Conservation (phyloP, 2,113 vertebrate genomes). For the Myotis brandtii region DNA sequence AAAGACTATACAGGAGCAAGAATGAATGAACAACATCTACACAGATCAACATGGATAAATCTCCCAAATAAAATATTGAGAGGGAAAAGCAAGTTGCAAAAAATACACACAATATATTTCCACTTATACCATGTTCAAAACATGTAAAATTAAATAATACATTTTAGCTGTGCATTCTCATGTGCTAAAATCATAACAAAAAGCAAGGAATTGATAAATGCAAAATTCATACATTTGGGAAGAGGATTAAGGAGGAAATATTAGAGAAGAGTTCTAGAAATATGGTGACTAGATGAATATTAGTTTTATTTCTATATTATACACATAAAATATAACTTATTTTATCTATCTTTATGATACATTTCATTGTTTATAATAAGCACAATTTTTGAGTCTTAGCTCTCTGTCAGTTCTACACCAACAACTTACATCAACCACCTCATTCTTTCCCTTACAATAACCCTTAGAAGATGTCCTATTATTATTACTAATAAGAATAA, state of each 20-base stretch:
- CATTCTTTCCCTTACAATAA: not conserved
- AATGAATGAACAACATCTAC: not conserved
- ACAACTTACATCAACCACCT: not conserved
- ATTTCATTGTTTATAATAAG: conserved; percentile 22
- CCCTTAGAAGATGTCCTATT: not conserved
- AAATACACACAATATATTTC: not conserved
- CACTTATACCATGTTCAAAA: not conserved
- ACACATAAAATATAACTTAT: not conserved
- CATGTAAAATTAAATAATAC: not conserved
- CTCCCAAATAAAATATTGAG: not conserved
- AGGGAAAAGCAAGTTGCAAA: not conserved
- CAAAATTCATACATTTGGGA: not conserved
- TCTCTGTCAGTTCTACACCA: not conserved
- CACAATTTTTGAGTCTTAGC: not conserved
- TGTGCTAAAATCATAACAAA: not conserved
- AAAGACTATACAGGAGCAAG: not conserved
- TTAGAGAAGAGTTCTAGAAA: not conserved
- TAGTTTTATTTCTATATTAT: not conserved
- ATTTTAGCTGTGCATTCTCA: not conserved
- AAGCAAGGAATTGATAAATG: not conserved
- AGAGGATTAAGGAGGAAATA: not conserved
- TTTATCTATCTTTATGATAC: not conserved
- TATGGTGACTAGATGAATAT: not conserved
- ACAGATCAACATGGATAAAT: not conserved
- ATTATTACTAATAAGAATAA: not conserved